Conservation (phyloP, 2,113 vertebrate genomes). For the Dromiciops gliroides region DNA sequence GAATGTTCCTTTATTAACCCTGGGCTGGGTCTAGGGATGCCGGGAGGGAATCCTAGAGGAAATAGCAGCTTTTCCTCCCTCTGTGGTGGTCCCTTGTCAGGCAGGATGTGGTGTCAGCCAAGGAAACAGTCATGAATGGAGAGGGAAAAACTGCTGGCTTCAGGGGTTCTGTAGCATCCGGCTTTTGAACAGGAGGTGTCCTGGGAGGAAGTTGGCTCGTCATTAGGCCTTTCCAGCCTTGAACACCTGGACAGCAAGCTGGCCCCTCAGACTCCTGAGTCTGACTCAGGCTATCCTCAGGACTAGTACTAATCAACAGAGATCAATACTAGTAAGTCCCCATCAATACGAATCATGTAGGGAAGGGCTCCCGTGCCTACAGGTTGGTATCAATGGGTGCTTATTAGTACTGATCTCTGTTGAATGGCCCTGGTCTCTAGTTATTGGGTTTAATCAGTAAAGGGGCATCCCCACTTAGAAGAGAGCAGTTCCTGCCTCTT, state of each 20-base stretch:
- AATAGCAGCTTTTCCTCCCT: neutral
- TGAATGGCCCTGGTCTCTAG: neutral
- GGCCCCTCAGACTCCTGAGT: neutral
- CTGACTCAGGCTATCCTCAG: too few relatives aligned
- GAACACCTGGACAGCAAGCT: neutral
- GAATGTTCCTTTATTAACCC: neutral
- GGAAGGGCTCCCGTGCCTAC: neutral
- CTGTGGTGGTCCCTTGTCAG: neutral
- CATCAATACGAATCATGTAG: too few relatives aligned
- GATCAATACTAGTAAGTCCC: too few relatives aligned
- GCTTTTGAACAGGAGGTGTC: neutral
- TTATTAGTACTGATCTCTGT: neutral
- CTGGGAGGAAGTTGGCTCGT: neutral
- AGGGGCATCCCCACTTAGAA: neutral
- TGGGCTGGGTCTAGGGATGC: neutral
- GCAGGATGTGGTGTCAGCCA: neutral
- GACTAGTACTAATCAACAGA: too few relatives aligned
- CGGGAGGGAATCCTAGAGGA: neutral
- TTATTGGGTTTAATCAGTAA: neutral
- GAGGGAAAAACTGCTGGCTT: neutral
- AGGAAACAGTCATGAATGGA: neutral
- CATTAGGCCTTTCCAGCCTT: neutral
- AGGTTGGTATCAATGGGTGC: neutral
- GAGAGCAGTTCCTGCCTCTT: neutral
- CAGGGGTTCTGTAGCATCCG: neutral